These are phyloP conservation scores for Neolamprologus modestus DNA, from an alignment of 2,113 vertebrate species.

Conservation along the genomic window DNA sequence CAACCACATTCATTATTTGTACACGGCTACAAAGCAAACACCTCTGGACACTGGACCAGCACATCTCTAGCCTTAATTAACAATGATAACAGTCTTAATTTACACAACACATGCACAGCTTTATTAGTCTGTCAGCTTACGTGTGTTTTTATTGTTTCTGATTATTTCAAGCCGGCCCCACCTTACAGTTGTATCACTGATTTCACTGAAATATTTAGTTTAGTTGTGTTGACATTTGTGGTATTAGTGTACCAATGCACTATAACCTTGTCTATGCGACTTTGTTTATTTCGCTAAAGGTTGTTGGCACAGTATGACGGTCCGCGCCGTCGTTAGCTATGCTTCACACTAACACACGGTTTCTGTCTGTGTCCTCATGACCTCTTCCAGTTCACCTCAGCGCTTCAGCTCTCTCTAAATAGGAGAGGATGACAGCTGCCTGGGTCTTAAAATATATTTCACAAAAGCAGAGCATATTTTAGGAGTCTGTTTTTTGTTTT, in stretches of 20 bases:
- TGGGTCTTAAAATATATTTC: background rate
- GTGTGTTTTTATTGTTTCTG: background rate
- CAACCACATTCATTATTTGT: rapidly evolving
- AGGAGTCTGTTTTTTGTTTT: background rate
- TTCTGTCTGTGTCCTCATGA: background rate
- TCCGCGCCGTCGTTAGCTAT: background rate
- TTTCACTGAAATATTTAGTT: background rate
- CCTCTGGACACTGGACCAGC: rapidly evolving
- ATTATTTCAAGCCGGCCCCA: background rate
- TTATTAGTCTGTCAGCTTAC: background rate
- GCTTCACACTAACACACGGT: background rate
- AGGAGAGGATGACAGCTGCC: background rate
- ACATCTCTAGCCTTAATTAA: background rate
- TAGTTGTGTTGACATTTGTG: background rate
- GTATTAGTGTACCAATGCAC: background rate
- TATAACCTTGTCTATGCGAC: background rate
- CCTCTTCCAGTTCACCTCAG: background rate
- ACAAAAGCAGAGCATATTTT: background rate
- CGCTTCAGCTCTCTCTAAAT: background rate
- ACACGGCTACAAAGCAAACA: background rate
- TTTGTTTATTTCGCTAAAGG: background rate
- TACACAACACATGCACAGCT: background rate
- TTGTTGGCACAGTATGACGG: background rate
- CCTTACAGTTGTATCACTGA: background rate
- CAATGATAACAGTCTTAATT: background rate